Conservation (phyloP, 1,140 invertebrate genomes). For the Drosophila simulans region DNA sequence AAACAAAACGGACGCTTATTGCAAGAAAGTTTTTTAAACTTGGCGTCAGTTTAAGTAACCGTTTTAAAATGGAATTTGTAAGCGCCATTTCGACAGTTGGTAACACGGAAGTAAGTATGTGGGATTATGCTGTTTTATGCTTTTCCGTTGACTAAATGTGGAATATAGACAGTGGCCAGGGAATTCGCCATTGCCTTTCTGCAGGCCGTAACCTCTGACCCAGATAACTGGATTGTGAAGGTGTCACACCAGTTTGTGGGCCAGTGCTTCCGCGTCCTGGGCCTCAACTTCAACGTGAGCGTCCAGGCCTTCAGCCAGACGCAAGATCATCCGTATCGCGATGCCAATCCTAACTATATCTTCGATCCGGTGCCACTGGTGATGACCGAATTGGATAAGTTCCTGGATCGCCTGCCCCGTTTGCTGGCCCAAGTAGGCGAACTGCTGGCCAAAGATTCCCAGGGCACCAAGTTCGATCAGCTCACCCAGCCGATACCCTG, state of each 20-base stretch:
- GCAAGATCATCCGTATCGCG: conserved; percentile 40
- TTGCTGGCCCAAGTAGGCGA: conserved; percentile 6
- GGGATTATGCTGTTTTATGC: not conserved
- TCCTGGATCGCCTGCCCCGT: conserved; percentile 28
- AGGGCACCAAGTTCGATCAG: conserved; percentile 8
- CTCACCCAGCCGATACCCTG: conserved; percentile 42
- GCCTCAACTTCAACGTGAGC: conserved; percentile 44
- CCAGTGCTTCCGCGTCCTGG: conserved; percentile 54
- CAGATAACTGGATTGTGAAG: conserved; percentile 37
- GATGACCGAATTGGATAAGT: conserved; percentile 33
- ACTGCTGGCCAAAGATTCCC: not conserved
- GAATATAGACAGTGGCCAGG: conserved; percentile 16
- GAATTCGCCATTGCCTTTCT: conserved; percentile 38
- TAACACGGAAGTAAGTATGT: conserved; percentile 17
- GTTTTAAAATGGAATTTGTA: conserved; percentile 50
- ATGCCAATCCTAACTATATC: conserved; percentile 52
- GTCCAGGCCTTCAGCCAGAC: conserved; percentile 25
- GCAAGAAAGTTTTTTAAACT: not conserved
- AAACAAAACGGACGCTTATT: not conserved
- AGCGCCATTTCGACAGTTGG: conserved; percentile 38
- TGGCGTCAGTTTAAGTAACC: not conserved
- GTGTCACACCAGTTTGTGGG: conserved; percentile 55
- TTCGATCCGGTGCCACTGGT: conserved; percentile 29
- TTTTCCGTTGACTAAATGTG: not conserved
- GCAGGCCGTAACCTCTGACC: conserved; percentile 21